Percentiles rank a stretch among this genome's conserved stretches.
Evolutionary conservation across 2,888 invertebrate species (phyloP).

Genomic region (Siphonodentalium dalli): DNA sequence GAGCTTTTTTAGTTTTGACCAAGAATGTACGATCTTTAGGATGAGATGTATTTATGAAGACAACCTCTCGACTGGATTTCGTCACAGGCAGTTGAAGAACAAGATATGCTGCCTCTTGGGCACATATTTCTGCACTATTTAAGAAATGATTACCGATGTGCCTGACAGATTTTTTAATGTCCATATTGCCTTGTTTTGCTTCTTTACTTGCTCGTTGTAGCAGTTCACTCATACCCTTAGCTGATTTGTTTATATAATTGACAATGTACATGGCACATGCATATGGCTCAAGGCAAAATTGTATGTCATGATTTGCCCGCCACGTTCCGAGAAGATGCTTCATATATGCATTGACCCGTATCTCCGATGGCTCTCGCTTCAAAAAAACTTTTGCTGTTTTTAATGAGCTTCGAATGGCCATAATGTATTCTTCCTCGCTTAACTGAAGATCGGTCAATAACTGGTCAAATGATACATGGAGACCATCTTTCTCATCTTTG

Average conservation of each 20-base stretch:
- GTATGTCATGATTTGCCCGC: constrained; percentile 60
- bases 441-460: too few species aligned
- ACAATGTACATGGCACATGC: constrained; percentile 53
- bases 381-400: constrained; percentile 14
- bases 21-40: too few species aligned
- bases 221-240: constrained; percentile 22
- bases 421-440: constrained; percentile 1
- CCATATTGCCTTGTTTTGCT: constrained; percentile 35
- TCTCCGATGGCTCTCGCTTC: constrained; percentile 31
- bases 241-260: constrained; percentile 24
- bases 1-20: too few species aligned
- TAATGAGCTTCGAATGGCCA: constrained; percentile 1
- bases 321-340: constrained; percentile 34
- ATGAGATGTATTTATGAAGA: too few species aligned
- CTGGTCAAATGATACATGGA: too few species aligned
- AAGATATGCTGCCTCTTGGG: constrained; percentile 19
- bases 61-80: too few species aligned
- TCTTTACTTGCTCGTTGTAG: constrained; percentile 38
- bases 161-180: constrained; percentile 25
- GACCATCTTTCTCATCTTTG: too few species aligned
- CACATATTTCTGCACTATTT: constrained; percentile 18
- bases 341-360: constrained; percentile 44
- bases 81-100: too few species aligned
- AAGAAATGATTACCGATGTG: constrained; percentile 17
- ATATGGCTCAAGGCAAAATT: constrained; percentile 55